These are phyloP conservation scores for Lordiphosa mommai DNA, from an alignment of 1,140 invertebrate species.

Conservation along the genomic window DNA sequence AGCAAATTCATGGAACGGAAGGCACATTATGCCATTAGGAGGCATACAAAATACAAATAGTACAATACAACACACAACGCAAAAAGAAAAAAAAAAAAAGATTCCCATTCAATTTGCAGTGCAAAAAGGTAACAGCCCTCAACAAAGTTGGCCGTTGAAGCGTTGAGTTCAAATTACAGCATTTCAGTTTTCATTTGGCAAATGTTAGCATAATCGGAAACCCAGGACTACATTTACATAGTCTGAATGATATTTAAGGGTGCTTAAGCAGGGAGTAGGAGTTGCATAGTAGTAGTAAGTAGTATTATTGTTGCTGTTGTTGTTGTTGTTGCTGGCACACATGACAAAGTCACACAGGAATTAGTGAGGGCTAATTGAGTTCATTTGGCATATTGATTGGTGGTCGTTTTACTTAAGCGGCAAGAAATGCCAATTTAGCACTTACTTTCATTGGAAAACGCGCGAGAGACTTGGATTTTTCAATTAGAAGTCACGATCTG, in stretches of 20 bases:
- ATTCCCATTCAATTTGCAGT: constrained; percentile 30
- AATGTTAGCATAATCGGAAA: constrained; percentile 46
- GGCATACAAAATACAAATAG: constrained; percentile 1
- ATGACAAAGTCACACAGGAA: background rate
- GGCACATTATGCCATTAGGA: constrained; percentile 75
- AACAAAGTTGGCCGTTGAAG: background rate
- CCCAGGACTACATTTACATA: constrained; percentile 41
- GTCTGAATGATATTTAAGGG: background rate
- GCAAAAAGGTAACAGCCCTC: constrained; percentile 24
- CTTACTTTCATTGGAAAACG: too few species aligned
- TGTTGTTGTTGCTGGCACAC: too few species aligned
- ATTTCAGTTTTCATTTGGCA: constrained; percentile 18
- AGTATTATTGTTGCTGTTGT: too few species aligned
- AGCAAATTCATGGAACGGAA: constrained; percentile 32
- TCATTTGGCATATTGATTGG: background rate
- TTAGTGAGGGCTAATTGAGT: background rate
- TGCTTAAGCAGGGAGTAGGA: too few species aligned
- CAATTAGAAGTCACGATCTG: too few species aligned
- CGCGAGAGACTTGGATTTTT: too few species aligned
- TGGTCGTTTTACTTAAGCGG: too few species aligned
- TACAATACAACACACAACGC: constrained; percentile 53
- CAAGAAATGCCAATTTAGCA: too few species aligned
- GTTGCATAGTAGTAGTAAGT: too few species aligned
- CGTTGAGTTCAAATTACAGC: constrained; percentile 62
- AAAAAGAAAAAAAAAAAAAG: constrained; percentile 21